Evolutionary conservation across 2,797 vertebrate genomes (phyloP), one percentile per base, ranked within the genome.

Genomic region (Choloepus didactylus): DNA sequence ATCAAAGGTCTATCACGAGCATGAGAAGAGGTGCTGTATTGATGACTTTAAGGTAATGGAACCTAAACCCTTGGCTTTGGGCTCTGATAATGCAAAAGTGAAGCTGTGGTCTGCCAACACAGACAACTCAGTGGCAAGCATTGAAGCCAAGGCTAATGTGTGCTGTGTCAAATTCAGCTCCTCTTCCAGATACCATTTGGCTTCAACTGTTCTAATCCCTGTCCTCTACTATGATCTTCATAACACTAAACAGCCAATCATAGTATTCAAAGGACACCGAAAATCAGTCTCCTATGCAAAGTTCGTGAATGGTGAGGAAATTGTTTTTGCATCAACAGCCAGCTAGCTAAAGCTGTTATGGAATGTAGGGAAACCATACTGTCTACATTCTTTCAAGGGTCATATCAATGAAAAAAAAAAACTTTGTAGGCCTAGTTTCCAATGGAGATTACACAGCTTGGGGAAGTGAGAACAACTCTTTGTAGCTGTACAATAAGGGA

Each of bases 391-490:
- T 93, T 99, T 99, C 98, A 99, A 99, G 98, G 99, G 99, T 96
- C 99, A 99, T 98, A 99, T 99, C 98, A 99, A 99, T 0, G 99
- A 99, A 99, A 49, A 49, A 49, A 49, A 49, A 12, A 98, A 99
- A 99, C 98, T 99, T 99, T 16, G 99, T 99, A 11, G 99, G 99
- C 82, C 98, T 99, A 27, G 99, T 99, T 0, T 99, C 99, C 95
- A 99, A 99, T 0, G 99, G 99, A 97, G 99, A 99, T 98, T 99
- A 99, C 95, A 99, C 99, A 29, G 99, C 99, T 96, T 99, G 99
- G 99, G 99, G 99, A 98, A 99, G 99, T 77, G 99, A 99, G 98
- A 99, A 99, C 98, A 99, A 99, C 97, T 99, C 99, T 70, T 98
- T 99, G 94, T 99, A 99, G 98, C 98, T 99, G 29, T 99, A 99